Percentiles rank a stretch among this genome's conserved stretches.
These are phyloP conservation scores for Orchesella cincta DNA, from an alignment of 1,140 invertebrate species.

Conservation along the genomic window DNA sequence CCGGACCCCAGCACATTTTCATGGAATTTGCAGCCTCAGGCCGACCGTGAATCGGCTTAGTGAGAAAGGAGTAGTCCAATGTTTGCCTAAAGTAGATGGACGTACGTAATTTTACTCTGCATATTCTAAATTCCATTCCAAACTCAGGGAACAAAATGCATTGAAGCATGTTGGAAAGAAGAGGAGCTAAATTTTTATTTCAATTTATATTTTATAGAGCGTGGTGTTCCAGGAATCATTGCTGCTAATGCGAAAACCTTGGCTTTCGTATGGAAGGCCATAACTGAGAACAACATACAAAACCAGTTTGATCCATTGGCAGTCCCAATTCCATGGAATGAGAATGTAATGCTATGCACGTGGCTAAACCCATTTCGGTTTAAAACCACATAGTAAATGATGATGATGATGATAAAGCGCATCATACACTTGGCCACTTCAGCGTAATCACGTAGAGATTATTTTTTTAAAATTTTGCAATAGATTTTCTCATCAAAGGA, in stretches of 20 bases:
- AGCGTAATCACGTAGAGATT: too few relatives aligned
- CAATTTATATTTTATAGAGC: constrained; percentile 36
- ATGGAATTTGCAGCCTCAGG: background rate
- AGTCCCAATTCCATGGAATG: constrained; percentile 48
- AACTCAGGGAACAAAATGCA: constrained; percentile 17
- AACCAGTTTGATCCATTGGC: constrained; percentile 45
- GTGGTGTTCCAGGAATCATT: constrained; percentile 46
- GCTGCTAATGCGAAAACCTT: constrained; percentile 40
- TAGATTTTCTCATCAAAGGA: constrained; percentile 36
- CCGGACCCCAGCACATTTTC: background rate
- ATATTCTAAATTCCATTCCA: background rate
- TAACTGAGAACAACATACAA: constrained; percentile 42
- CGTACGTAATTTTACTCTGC: constrained; percentile 4
- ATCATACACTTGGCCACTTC: too few relatives aligned
- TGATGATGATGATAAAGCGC: background rate
- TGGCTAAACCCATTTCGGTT: too few relatives aligned
- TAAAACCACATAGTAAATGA: constrained; percentile 31
- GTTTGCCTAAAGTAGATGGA: constrained; percentile 18
- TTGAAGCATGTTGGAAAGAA: constrained; percentile 11
- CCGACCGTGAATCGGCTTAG: constrained; percentile 17
- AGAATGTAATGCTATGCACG: too few relatives aligned
- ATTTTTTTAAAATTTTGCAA: too few relatives aligned
- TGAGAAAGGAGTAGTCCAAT: constrained; percentile 28
- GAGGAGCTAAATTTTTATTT: background rate
- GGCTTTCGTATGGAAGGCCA: constrained; percentile 34